These are phyloP conservation scores for Geophilus truncorum DNA, from an alignment of 2,888 invertebrate genomes.

Conservation along the genomic window DNA sequence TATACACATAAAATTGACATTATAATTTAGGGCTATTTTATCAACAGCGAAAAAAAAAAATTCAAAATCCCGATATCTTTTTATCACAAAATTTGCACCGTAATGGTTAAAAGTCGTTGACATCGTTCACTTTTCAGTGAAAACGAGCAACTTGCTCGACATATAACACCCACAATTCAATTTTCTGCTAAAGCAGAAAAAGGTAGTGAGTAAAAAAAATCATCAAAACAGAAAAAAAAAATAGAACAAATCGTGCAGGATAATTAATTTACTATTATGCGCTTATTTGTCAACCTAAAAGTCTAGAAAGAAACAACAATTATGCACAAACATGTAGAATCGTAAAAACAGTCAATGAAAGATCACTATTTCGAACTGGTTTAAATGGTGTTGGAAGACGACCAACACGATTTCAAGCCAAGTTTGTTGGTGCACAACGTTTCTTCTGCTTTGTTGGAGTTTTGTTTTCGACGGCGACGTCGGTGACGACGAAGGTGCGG, in stretches of 20 bases:
- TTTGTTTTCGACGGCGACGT: not conserved
- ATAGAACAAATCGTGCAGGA: not conserved
- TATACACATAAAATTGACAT: not conserved
- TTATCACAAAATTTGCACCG: not conserved
- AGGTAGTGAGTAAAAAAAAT: not conserved
- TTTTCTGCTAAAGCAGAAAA: not conserved
- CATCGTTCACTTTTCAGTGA: not conserved
- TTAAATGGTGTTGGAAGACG: conserved; percentile 29
- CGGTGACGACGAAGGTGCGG: not conserved
- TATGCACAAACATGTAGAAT: conserved; percentile 1
- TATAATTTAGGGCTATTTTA: not conserved
- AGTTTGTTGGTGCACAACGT: not conserved
- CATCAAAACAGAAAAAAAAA: no score
- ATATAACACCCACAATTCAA: not conserved
- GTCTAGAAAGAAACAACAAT: not conserved
- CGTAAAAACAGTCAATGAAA: not conserved
- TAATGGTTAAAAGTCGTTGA: not conserved
- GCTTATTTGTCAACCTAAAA: not conserved
- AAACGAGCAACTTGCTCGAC: not conserved
- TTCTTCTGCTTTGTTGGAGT: not conserved
- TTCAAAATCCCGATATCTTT: not conserved
- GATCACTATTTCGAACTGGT: not conserved
- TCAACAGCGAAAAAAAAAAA: not conserved
- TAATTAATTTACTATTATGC: not conserved
- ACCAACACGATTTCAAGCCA: conserved; percentile 2